Evolutionary conservation across 2,113 vertebrate species (phyloP).

Genomic region (Python bivittatus): DNA sequence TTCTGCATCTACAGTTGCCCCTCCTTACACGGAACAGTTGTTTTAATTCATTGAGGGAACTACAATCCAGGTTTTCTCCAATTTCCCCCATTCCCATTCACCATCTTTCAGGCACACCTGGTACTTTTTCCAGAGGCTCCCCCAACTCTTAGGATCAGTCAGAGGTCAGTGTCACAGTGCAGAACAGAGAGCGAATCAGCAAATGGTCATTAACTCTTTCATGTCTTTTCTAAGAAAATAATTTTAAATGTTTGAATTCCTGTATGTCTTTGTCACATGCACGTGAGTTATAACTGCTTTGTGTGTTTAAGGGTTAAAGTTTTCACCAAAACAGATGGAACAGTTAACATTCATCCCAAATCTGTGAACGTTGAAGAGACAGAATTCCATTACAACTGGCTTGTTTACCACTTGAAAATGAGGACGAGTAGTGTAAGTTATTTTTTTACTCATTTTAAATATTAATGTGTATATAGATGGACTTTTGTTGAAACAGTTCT

Average conservation of each 20-base stretch:
- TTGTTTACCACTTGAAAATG: conserved; percentile 99
- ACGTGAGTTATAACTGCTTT: not conserved
- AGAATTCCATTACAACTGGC: conserved; percentile 92
- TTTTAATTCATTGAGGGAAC: not conserved
- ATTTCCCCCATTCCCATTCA: not conserved
- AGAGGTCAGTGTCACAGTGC: not conserved
- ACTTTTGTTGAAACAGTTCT: not conserved
- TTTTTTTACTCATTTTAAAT: not conserved
- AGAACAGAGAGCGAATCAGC: not conserved
- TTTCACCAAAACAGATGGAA: conserved; percentile 91
- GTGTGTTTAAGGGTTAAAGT: conserved; percentile 83
- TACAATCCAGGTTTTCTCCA: not conserved
- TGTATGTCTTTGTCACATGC: not conserved
- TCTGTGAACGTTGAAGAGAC: conserved; percentile 93
- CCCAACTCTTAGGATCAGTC: not conserved
- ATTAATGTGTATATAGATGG: not conserved
- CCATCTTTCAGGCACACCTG: not conserved
- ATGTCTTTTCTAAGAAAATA: not conserved
- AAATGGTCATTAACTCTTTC: not conserved
- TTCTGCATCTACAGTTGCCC: not conserved
- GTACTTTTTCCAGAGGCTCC: not conserved
- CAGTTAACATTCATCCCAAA: conserved; percentile 94
- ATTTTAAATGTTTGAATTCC: not conserved
- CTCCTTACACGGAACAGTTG: not conserved
- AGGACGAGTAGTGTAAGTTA: conserved; percentile 92